Evolutionary conservation across 2,113 vertebrate species (phyloP).

Genomic region (Oxyruncus cristatus): DNA sequence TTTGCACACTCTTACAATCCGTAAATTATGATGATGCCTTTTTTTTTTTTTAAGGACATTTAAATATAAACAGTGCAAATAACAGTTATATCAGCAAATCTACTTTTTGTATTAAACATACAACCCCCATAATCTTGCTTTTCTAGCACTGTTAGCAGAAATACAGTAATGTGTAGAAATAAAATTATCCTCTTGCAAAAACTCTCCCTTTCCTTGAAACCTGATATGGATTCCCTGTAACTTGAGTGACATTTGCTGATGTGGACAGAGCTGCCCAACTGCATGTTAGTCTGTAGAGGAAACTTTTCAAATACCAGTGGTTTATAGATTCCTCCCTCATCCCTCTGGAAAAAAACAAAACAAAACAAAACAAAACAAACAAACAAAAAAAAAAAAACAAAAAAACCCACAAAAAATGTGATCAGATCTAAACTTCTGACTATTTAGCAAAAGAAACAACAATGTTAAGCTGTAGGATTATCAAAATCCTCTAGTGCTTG

Average conservation of each 20-base stretch:
- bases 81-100: constrained; percentile 73
- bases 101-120: constrained; percentile 27
- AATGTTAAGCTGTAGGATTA: not conserved
- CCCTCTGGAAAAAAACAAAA: not conserved
- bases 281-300: not conserved
- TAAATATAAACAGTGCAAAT: constrained; percentile 76
- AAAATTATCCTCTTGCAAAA: not conserved
- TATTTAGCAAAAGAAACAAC: not conserved
- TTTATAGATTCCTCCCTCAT: not conserved
- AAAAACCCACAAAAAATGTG: not conserved
- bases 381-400: no score
- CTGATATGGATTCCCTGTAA: not conserved
- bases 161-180: not conserved
- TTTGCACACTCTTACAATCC: constrained; percentile 52
- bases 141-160: constrained; percentile 15
- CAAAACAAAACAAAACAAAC: no score
- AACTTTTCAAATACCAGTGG: not conserved
- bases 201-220: not conserved
- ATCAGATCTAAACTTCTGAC: not conserved
- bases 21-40: constrained; percentile 62
- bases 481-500: not conserved
- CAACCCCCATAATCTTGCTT: not conserved
- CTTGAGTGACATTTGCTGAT: not conserved
- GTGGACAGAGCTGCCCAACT: not conserved
- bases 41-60: constrained; percentile 64